These are phyloP conservation scores for Oxycera nigricornis DNA, from an alignment of 2,888 invertebrate species.

Conservation along the genomic window DNA sequence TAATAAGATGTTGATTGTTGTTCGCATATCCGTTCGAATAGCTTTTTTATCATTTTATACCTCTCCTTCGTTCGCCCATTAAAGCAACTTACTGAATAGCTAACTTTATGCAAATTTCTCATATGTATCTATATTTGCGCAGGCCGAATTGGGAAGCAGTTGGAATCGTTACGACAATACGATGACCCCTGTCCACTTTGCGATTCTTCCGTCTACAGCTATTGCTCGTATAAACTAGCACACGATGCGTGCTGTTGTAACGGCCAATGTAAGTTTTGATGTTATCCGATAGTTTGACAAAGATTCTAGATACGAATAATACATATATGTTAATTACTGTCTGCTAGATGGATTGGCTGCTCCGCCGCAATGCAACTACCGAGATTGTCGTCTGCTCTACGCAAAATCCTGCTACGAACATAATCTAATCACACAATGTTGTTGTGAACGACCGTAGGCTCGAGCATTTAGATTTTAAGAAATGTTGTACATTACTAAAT, in stretches of 20 bases:
- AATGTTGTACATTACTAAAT: no score
- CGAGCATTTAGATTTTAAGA: not conserved
- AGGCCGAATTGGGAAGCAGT: constrained; percentile 24
- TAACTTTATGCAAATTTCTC: constrained; percentile 19
- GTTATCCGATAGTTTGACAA: not conserved
- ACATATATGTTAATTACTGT: not conserved
- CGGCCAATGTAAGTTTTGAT: constrained; percentile 53
- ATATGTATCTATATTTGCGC: not conserved
- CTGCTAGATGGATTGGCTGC: constrained; percentile 63
- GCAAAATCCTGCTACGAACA: constrained; percentile 78
- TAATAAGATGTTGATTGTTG: not conserved
- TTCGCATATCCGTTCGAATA: no score
- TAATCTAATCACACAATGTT: constrained; percentile 74
- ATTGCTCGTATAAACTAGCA: constrained; percentile 76
- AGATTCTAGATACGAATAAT: not conserved
- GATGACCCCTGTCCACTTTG: constrained; percentile 72
- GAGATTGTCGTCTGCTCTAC: constrained; percentile 75
- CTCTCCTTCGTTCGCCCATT: not conserved
- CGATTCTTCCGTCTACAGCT: constrained; percentile 78
- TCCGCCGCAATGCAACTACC: constrained; percentile 67
- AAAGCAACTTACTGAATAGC: not conserved
- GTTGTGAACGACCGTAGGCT: constrained; percentile 68
- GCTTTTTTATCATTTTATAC: not conserved
- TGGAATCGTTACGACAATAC: constrained; percentile 36
- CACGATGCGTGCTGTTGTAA: constrained; percentile 81